Evolutionary conservation across 2,113 vertebrate genomes (phyloP), one percentile per base, ranked within the genome.

Genomic region (Colinus virginianus): DNA sequence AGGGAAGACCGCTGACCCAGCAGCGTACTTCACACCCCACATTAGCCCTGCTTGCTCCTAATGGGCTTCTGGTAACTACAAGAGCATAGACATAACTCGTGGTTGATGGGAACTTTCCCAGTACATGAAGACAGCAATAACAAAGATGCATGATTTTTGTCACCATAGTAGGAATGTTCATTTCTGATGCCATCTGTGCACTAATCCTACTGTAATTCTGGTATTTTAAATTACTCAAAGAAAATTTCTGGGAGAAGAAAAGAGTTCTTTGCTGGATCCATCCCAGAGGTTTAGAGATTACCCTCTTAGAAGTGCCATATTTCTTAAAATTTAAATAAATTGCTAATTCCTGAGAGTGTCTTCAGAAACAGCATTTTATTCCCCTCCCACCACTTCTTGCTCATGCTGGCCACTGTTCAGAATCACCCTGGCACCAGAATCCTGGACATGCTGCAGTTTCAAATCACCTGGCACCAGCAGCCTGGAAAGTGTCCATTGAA

Each of bases 401-500:
- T 78, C 84, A 66, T 1, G 6, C 64, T 97, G 94, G 93, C 87
- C 96, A 80, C 76, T 94, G 67, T 92, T 95, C 93, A 91, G 93
- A 95, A 87, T 77, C 79, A 90, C 71, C 71, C 85, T 97, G 97
- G 97, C 97, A 96, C 56, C 48, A 68, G 45, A 84, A 34, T 26
- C 63, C 62, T 81, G 83, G 79, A 63, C 95, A 93, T 68, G 80
- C 74, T 90, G 66, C 74, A 91, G 72, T 95, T 96, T 96, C 96
- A 87, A 77, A 90, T 93, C 83, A 91, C 71, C 96, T 97, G 97
- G 90, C 97, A 96, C 63, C 84, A 94, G 42, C 30, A 93, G 43
- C 55, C 90, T 72, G 69, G 81, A 96, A 96, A 91, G 48, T 45
- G 20, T 72, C 90, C 72, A 96, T 88, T 66, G 42, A 94, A 94